Percentiles rank a stretch among this genome's conserved stretches.
Conservation (phyloP, 2,113 vertebrate genomes). For the Rattus rattus region DNA sequence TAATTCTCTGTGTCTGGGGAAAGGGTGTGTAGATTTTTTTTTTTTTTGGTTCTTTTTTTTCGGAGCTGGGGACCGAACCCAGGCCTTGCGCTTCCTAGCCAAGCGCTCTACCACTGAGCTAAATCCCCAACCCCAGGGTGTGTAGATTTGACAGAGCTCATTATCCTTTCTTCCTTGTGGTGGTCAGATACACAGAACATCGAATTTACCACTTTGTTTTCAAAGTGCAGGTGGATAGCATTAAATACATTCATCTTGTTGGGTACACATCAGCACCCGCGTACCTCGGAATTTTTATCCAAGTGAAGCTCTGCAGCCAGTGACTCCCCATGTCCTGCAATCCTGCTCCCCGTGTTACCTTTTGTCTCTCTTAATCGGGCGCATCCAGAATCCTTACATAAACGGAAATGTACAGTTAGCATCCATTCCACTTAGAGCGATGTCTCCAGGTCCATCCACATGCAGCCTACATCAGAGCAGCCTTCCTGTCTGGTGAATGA, state of each 20-base stretch:
- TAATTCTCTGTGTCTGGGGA: background rate
- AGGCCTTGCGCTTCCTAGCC: too few relatives aligned
- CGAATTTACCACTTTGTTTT: background rate
- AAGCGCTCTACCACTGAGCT: too few relatives aligned
- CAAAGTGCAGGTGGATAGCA: background rate
- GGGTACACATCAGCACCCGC: too few relatives aligned
- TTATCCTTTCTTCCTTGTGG: background rate
- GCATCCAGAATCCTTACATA: background rate
- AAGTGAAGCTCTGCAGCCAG: background rate
- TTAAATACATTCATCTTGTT: background rate
- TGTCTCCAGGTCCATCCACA: background rate
- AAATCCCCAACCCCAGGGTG: too few relatives aligned
- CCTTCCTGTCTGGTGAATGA: background rate
- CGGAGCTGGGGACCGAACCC: too few relatives aligned
- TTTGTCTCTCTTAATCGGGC: background rate
- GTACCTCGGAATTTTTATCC: background rate
- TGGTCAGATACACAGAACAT: background rate
- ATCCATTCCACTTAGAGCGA: background rate
- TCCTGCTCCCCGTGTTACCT: background rate
- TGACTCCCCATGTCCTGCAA: background rate
- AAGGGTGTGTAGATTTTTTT: background rate
- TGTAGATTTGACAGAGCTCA: background rate
- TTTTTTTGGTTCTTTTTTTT: too few relatives aligned
- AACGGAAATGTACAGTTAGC: background rate
- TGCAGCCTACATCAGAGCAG: background rate